Evolutionary conservation across 2,797 vertebrate species (phyloP), one percentile per base, ranked within the genome.

Genomic region (Dipus sagitta): DNA sequence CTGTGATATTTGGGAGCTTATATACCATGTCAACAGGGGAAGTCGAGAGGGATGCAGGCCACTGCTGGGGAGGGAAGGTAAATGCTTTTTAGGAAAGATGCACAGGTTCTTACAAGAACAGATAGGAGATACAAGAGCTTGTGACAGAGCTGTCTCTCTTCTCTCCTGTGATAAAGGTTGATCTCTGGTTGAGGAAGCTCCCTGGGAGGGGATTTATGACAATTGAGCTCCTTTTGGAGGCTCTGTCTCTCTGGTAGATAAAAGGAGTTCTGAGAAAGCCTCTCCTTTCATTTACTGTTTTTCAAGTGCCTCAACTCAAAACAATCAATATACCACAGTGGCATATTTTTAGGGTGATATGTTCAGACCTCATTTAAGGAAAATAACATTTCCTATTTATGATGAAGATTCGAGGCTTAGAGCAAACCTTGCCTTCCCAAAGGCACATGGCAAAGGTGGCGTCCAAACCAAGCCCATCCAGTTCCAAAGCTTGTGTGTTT

Each of bases 251-350:
- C 64, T 38, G 47, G 47, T 34, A 87, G 83, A 74, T 83, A 77
- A 74, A 60, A 90, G 65, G 32, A 72, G 47, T 83, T 90, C 42
- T 82, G 77, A 77, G 65, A 90, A 76, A 90, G 65, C 65, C 38
- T 77, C 23, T 81, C 54, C 54, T 77, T 87, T 42, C 8, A 20
- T 82, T 82, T 65, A 28, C 72, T 82, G 12, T 71, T 91, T 91
- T 68, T 79, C 83, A 83, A 83, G 83, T 72, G 47, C 32, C 78
- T 82, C 23, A 87, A 42, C 70, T 89, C 81, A 54, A 89, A 95
- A 81, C 52, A 87, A 74, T 87, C 88, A 93, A 74, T 79, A 32
- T 30, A 38, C 65, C 60, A 47, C 68, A 23, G 24, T 47, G 64
- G 58, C 65, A 30, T 87, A 38, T 75, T 83, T 95, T 47, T 47